A percentile compares a stretch with the other conserved stretches of the same genome.
phyloP scores from a whole-genome alignment of 2,888 invertebrate genomes.

The Mimachlamys varia region DNA sequence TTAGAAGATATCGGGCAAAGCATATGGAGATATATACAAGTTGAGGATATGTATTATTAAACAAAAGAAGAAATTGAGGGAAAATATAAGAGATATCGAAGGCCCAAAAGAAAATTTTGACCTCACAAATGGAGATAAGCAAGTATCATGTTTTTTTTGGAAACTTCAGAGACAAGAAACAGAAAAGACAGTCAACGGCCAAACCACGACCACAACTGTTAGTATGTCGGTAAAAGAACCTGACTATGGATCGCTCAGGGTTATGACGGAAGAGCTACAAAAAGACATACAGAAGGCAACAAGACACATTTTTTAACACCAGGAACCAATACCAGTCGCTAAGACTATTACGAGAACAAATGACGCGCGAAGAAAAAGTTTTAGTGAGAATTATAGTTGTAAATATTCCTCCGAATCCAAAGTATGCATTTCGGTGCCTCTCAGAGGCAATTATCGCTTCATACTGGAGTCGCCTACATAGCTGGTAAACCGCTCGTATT shows the following conservation, averaged over 20 bases:
- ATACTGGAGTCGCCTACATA: constrained; percentile 40
- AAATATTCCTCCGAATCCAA: constrained; percentile 43
- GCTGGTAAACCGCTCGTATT: constrained; percentile 43
- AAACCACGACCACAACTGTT: too few species aligned
- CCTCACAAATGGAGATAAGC: not conserved
- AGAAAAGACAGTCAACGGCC: too few species aligned
- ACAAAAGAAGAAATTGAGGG: not conserved
- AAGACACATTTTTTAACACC: constrained; percentile 46
- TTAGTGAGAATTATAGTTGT: constrained; percentile 47
- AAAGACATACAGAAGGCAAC: constrained; percentile 36
- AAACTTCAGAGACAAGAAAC: constrained; percentile 23
- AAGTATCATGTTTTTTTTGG: constrained; percentile 41
- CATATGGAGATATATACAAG: not conserved
- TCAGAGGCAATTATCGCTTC: constrained; percentile 41
- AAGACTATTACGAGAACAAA: constrained; percentile 28
- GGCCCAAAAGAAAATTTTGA: not conserved
- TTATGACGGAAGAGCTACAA: constrained; percentile 37
- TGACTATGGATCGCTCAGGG: not conserved
- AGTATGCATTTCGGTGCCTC: too few species aligned
- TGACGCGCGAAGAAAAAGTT: constrained; percentile 38
- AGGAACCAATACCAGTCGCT: constrained; percentile 37
- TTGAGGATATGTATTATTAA: not conserved
- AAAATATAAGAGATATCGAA: not conserved
- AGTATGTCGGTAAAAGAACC: constrained; percentile 38
- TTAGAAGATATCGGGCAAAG: not conserved